These are phyloP conservation scores for Gryllus bimaculatus DNA, from an alignment of 1,140 invertebrate species.

Conservation along the genomic window DNA sequence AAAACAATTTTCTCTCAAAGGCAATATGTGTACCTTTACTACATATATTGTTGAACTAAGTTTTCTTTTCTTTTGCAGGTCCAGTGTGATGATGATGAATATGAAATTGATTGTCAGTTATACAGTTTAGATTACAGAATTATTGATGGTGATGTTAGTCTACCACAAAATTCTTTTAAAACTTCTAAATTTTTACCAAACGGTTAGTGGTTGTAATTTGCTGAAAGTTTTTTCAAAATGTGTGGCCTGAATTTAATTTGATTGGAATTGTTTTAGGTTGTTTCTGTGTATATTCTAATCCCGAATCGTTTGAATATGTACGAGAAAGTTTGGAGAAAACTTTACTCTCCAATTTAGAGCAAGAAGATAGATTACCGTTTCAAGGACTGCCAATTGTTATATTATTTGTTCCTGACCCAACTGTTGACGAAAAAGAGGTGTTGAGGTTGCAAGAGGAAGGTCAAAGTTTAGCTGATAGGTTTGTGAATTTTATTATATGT, in stretches of 20 bases:
- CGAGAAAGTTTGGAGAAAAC: constrained; percentile 86
- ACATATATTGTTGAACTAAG: not conserved
- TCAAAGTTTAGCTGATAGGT: constrained; percentile 81
- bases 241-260: not conserved
- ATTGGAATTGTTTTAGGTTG: constrained; percentile 46
- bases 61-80: constrained; percentile 34
- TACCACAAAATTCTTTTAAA: constrained; percentile 65
- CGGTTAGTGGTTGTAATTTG: constrained; percentile 39
- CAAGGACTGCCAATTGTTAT: constrained; percentile 83
- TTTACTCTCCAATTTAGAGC: constrained; percentile 78
- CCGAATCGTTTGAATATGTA: constrained; percentile 85
- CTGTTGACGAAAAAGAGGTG: constrained; percentile 72
- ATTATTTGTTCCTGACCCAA: constrained; percentile 77
- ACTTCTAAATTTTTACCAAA: constrained; percentile 68
- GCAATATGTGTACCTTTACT: not conserved
- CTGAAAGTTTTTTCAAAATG: not conserved
- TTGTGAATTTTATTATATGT: constrained; percentile 24
- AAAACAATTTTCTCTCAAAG: not conserved
- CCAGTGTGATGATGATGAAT: constrained; percentile 71
- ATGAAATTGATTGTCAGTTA: constrained; percentile 70
- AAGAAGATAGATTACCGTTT: constrained; percentile 77
- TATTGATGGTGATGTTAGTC: constrained; percentile 74
- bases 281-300: constrained; percentile 84
- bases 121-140: constrained; percentile 77
- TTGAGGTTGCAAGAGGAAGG: constrained; percentile 78